Evolutionary conservation across 2,888 invertebrate genomes (phyloP).

Genomic region (Tetranychus truncatus): DNA sequence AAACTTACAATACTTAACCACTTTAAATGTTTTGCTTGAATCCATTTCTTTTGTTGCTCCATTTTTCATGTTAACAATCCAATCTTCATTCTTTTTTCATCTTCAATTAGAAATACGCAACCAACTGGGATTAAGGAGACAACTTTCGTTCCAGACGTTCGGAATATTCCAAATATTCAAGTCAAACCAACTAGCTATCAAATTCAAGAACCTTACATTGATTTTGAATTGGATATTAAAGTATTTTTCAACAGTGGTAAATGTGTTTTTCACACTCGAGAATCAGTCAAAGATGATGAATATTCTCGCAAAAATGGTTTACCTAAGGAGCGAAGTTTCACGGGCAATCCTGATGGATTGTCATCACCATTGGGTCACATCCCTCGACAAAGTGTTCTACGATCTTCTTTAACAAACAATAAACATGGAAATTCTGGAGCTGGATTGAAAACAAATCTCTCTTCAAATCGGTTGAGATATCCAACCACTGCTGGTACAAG

Average conservation of each 20-base stretch:
- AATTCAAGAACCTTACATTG: constrained; percentile 60
- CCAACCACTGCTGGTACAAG: background rate
- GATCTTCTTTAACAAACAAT: constrained; percentile 5
- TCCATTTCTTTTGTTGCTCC: background rate
- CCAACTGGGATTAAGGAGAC: background rate
- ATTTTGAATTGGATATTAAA: constrained; percentile 86
- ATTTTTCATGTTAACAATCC: background rate
- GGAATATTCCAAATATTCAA: background rate
- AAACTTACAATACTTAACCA: too few relatives aligned
- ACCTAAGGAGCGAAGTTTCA: constrained; percentile 53
- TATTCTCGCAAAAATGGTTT: constrained; percentile 32
- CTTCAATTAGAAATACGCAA: background rate
- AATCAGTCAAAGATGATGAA: constrained; percentile 44
- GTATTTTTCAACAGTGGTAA: constrained; percentile 90
- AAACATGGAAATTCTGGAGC: background rate
- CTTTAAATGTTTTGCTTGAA: too few relatives aligned
- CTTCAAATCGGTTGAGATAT: constrained; percentile 22
- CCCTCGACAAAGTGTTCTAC: constrained; percentile 18
- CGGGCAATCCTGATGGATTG: constrained; percentile 43
- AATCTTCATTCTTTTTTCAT: too few relatives aligned
- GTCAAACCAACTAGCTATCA: background rate
- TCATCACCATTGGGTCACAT: constrained; percentile 6
- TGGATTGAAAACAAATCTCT: constrained; percentile 24
- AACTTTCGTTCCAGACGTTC: background rate
- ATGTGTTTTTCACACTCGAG: constrained; percentile 85